Conservation (phyloP, 2,797 vertebrate genomes). For the Gallirallus australis region DNA sequence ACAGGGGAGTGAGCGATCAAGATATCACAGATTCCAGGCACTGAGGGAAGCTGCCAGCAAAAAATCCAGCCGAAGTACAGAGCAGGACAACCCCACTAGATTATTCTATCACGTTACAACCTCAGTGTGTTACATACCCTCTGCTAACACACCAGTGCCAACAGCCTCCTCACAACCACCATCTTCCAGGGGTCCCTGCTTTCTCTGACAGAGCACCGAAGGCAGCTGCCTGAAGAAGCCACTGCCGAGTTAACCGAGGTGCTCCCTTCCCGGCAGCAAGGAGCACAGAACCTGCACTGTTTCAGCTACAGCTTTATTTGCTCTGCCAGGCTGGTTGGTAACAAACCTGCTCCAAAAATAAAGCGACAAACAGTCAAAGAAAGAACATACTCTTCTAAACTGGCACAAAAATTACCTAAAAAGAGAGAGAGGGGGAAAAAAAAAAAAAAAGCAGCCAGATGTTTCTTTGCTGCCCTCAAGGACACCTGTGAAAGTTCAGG, state of each 20-base stretch:
- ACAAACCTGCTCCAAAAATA: slow-evolving; percentile 70
- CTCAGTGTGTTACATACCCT: not conserved
- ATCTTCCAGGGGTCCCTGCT: not conserved
- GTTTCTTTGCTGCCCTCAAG: not conserved
- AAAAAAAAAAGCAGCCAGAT: not conserved
- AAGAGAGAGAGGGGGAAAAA: not conserved
- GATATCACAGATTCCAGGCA: not conserved
- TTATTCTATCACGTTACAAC: not conserved
- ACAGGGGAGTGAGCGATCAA: fast-evolving
- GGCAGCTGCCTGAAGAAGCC: slow-evolving; percentile 1
- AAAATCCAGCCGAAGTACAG: not conserved
- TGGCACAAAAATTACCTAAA: not conserved
- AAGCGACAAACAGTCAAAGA: slow-evolving; percentile 51
- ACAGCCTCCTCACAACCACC: not conserved
- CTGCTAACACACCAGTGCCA: not conserved
- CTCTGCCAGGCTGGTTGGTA: slow-evolving; percentile 33
- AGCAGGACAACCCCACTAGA: not conserved
- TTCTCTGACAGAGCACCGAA: fast-evolving
- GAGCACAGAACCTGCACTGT: slow-evolving; percentile 50
- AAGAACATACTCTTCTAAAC: slow-evolving; percentile 51
- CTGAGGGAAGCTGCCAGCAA: not conserved
- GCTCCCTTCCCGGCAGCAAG: not conserved
- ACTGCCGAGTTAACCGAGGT: not conserved
- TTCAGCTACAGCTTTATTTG: slow-evolving; percentile 43
- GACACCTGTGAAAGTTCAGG: slow-evolving; percentile 52